phyloP scores from a whole-genome alignment of 30 jellyfish, hydroid and myxozoan genomes.

The Aurelia aurita complex sp. Pacific region DNA sequence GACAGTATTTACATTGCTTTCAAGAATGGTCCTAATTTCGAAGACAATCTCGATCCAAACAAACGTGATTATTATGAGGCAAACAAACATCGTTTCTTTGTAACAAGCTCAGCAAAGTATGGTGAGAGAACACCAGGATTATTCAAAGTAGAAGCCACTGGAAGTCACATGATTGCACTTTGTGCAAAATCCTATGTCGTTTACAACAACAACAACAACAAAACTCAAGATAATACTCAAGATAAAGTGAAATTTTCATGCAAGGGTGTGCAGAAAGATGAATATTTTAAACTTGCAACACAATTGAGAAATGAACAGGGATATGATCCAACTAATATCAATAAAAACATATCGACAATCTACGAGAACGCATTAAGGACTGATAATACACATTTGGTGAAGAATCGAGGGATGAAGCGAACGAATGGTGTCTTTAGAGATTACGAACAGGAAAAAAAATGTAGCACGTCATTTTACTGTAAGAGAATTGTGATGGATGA shows the following conservation, averaged over 20 bases:
- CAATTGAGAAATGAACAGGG: neutral
- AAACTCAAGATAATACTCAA: neutral
- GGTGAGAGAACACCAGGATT: neutral
- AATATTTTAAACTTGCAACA: neutral
- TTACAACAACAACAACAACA: neutral
- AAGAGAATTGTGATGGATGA: neutral
- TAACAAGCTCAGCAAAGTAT: neutral
- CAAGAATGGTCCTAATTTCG: neutral
- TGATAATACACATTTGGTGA: neutral
- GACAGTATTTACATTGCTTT: neutral
- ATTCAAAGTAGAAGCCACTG: neutral
- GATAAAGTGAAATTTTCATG: neutral
- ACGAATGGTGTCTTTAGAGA: neutral
- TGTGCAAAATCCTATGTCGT: neutral
- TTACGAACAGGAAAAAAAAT: neutral
- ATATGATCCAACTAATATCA: neutral
- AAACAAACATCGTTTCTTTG: neutral
- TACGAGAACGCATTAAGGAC: neutral
- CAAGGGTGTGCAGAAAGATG: neutral
- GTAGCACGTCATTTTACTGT: neutral
- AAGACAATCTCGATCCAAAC: neutral
- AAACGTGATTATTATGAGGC: neutral
- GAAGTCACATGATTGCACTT: neutral
- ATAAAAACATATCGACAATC: neutral
- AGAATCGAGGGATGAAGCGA: neutral